These are phyloP conservation scores for Philaethria dido DNA, from an alignment of 2,888 invertebrate species.

Conservation along the genomic window DNA sequence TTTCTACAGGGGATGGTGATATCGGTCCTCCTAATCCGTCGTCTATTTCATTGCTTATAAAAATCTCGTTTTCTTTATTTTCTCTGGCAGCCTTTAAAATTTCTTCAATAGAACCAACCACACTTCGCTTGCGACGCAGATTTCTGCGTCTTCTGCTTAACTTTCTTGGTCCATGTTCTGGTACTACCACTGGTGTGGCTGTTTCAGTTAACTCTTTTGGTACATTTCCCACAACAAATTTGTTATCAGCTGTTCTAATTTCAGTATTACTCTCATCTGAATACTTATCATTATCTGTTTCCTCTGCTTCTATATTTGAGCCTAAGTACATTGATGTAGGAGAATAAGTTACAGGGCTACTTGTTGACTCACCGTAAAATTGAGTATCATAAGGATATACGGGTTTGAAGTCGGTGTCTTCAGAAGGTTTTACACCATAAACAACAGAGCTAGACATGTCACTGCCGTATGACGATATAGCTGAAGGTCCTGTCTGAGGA, in stretches of 20 bases:
- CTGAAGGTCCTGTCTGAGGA: conserved; percentile 69
- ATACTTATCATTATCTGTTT: conserved; percentile 64
- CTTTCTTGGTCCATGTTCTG: conserved; percentile 86
- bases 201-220: conserved; percentile 83
- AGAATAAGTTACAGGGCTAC: conserved; percentile 67
- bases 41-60: conserved; percentile 79
- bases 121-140: conserved; percentile 57
- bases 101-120: conserved; percentile 71
- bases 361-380: conserved; percentile 72
- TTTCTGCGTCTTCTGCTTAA: conserved; percentile 60
- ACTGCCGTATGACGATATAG: conserved; percentile 63
- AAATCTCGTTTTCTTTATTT: conserved; percentile 66
- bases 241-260: conserved; percentile 64
- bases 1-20: conserved; percentile 51
- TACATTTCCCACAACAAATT: conserved; percentile 87
- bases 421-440: conserved; percentile 73
- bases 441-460: conserved; percentile 71
- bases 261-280: conserved; percentile 57
- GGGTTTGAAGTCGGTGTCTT: conserved; percentile 75
- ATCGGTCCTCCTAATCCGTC: conserved; percentile 61
- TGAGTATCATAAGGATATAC: conserved; percentile 77
- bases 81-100: conserved; percentile 65
- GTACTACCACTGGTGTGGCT: conserved; percentile 84
- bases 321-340: conserved; percentile 79
- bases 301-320: conserved; percentile 68